phyloP scores from a whole-genome alignment of 2,797 vertebrate species.

The Cuniculus paca region DNA sequence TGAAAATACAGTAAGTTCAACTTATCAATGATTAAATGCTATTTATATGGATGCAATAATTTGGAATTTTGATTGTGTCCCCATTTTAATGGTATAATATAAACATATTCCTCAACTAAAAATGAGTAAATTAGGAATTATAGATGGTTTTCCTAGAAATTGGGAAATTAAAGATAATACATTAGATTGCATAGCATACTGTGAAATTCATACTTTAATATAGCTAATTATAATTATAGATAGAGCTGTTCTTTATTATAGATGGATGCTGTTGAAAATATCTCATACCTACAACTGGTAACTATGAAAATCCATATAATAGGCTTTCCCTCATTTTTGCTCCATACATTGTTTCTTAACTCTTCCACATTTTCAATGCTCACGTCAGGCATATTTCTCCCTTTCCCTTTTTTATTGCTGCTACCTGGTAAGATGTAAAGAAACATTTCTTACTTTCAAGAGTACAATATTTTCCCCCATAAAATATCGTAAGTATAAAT shows the following conservation, averaged over 20 bases:
- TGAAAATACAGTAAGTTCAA: neutral
- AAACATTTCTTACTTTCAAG: neutral
- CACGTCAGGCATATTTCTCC: neutral
- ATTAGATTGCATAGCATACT: slow-evolving; percentile 70
- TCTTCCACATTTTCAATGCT: neutral
- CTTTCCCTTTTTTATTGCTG: neutral
- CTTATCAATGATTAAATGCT: neutral
- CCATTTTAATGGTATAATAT: neutral
- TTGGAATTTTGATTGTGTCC: neutral
- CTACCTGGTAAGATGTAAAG: neutral
- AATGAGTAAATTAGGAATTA: slow-evolving; percentile 72
- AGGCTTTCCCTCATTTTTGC: neutral
- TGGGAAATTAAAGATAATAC: slow-evolving; percentile 74
- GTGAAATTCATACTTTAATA: slow-evolving; percentile 27
- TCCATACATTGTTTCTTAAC: too few relatives aligned
- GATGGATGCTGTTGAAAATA: neutral
- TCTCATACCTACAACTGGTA: neutral
- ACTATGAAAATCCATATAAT: neutral
- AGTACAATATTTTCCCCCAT: neutral
- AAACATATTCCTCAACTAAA: neutral
- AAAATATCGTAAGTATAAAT: neutral
- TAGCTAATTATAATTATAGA: neutral
- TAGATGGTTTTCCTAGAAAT: neutral
- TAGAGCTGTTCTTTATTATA: neutral
- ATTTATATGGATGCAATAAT: neutral